phyloP scores from a whole-genome alignment of 2,113 vertebrate genomes.

The human (Homo sapiens) region GRCh38 chr12:38921001-38921500 shows the following conservation, averaged over 20 bases:
- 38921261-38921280: neutral
- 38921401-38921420: neutral
- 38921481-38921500: neutral
- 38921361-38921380: neutral
- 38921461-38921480: neutral
- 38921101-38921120: too few relatives aligned
- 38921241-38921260: neutral
- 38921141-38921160: neutral
- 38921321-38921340: neutral
- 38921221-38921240: neutral
- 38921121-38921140: neutral
- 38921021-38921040: neutral
- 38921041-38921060: neutral
- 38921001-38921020: neutral
- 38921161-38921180: neutral
- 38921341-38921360: neutral
- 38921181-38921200: neutral
- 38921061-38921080: neutral
- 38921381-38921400: neutral
- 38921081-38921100: neutral
- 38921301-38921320: neutral
- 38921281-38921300: neutral
- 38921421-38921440: neutral
- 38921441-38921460: constrained; percentile 5
- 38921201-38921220: neutral